A percentile compares a stretch with the other conserved stretches of the same genome.
These are phyloP conservation scores for Gadus chalcogrammus DNA, from an alignment of 2,113 vertebrate species.

Conservation along the genomic window DNA sequence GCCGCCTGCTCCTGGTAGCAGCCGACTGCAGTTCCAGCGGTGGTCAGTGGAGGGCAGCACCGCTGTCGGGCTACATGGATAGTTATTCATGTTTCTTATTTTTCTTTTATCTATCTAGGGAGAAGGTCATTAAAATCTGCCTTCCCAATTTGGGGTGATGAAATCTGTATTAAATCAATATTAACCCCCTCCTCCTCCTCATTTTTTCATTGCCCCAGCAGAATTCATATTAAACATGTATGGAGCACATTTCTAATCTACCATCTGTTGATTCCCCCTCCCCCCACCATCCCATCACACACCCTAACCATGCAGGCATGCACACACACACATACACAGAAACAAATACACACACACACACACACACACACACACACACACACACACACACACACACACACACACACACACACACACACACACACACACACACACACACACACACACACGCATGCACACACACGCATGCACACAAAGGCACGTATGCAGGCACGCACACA, in stretches of 20 bases:
- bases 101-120: constrained; percentile 36
- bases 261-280: neutral
- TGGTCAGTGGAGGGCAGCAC: constrained; percentile 61
- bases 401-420: no score
- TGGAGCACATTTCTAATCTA: neutral
- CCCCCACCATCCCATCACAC: neutral
- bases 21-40: constrained; percentile 35
- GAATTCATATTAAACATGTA: no score
- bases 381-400: no score
- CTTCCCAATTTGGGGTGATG: constrained; percentile 42
- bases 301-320: neutral
- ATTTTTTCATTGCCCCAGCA: neutral
- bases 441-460: no score
- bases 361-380: no score
- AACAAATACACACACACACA: no score
- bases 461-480: no score
- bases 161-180: constrained; percentile 63
- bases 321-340: no score
- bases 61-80: constrained; percentile 32
- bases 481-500: no score
- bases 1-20: neutral
- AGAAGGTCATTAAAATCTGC: constrained; percentile 52
- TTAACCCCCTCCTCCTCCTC: constrained; percentile 26
- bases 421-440: no score
- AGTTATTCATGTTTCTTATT: constrained; percentile 40